Conservation (phyloP, 2,113 vertebrate genomes). For the Hippocampus guttulatus region DNA sequence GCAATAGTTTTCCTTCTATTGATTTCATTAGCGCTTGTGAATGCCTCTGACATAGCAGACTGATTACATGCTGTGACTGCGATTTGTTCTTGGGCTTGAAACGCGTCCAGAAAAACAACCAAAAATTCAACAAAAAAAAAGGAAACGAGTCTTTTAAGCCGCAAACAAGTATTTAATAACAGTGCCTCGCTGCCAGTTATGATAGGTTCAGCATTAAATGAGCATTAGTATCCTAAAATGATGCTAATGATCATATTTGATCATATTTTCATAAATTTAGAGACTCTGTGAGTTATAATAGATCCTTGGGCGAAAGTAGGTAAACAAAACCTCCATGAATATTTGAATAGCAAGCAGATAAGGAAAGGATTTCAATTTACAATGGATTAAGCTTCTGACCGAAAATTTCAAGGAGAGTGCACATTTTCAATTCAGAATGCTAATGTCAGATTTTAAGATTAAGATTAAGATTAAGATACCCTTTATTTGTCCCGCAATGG, state of each 20-base stretch:
- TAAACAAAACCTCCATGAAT: slow-evolving; percentile 29
- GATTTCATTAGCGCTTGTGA: slow-evolving; percentile 12
- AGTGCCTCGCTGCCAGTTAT: not conserved
- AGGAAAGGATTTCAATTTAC: slow-evolving; percentile 18
- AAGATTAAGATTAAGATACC: too few species aligned
- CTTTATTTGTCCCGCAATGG: too few species aligned
- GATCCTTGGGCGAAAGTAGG: slow-evolving; percentile 10
- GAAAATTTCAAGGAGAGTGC: not conserved
- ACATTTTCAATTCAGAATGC: slow-evolving; percentile 15
- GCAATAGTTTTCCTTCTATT: not conserved
- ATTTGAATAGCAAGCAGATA: slow-evolving; percentile 26
- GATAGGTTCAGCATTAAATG: not conserved
- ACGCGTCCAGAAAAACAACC: not conserved
- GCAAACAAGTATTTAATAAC: not conserved
- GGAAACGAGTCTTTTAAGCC: not conserved
- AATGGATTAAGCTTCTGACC: slow-evolving; percentile 4
- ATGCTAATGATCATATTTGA: not conserved
- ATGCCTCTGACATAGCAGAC: not conserved
- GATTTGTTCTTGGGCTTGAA: slow-evolving; percentile 1
- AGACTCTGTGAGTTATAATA: slow-evolving; percentile 1
- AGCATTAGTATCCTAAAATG: not conserved
- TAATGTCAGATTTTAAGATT: too few species aligned
- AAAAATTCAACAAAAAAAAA: not conserved
- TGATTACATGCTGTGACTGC: slow-evolving; percentile 5
- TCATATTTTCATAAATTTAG: slow-evolving; percentile 4